phyloP scores from a whole-genome alignment of 1,140 invertebrate species.

The Nixonia krombeini region DNA sequence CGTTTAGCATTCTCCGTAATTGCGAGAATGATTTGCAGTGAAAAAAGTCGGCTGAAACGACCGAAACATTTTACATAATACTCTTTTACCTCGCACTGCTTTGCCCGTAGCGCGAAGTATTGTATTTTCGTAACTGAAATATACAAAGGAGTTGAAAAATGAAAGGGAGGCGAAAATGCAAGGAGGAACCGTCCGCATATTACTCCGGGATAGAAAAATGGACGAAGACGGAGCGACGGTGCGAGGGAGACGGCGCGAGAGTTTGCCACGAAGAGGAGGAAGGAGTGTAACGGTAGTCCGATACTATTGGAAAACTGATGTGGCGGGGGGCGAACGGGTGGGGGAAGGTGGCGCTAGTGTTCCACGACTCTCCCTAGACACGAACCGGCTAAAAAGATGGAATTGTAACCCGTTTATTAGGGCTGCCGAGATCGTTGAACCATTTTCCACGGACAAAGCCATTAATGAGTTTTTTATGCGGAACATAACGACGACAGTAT shows the following conservation, averaged over 20 bases:
- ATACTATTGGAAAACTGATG: conserved; percentile 28
- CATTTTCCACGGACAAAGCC: conserved; percentile 41
- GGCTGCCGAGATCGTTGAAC: conserved; percentile 41
- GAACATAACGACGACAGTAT: conserved; percentile 31
- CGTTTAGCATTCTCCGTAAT: too few relatives aligned
- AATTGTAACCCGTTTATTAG: conserved; percentile 50
- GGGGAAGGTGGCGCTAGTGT: conserved; percentile 8
- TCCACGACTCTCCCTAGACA: too few relatives aligned
- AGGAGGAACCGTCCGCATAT: conserved; percentile 20
- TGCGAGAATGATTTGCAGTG: too few relatives aligned
- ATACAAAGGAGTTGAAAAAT: conserved; percentile 20
- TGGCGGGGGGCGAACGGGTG: conserved; percentile 6
- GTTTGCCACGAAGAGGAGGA: conserved; percentile 8
- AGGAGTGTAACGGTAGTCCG: conserved; percentile 14
- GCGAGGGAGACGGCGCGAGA: conserved; percentile 1
- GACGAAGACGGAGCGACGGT: conserved; percentile 9
- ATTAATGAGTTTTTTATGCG: conserved; percentile 41
- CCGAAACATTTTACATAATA: not conserved
- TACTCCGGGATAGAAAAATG: conserved; percentile 30
- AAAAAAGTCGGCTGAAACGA: too few relatives aligned
- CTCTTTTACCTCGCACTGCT: conserved; percentile 2
- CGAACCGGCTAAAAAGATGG: conserved; percentile 51
- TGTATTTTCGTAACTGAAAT: conserved; percentile 18
- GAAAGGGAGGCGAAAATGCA: conserved; percentile 7
- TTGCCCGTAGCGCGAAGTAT: conserved; percentile 2